Conservation (phyloP, 1,140 invertebrate species). For the Stenopsyche tienmushanensis region DNA sequence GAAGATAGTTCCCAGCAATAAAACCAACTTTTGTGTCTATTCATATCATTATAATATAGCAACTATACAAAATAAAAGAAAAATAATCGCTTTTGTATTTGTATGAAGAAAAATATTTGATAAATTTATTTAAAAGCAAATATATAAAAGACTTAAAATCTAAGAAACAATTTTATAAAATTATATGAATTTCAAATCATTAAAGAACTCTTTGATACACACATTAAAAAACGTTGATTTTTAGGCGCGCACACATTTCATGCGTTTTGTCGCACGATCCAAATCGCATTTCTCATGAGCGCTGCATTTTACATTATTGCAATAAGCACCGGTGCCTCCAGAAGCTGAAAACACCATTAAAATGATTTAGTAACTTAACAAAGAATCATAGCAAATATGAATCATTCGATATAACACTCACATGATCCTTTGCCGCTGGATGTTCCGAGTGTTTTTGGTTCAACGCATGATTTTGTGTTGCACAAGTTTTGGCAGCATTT, state of each 20-base stretch:
- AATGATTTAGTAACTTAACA: neutral
- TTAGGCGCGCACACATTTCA: slow-evolving; percentile 64
- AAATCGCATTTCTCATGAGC: slow-evolving; percentile 66
- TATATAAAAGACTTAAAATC: too few species aligned
- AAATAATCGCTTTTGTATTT: too few species aligned
- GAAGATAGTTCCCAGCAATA: too few species aligned
- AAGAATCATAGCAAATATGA: neutral
- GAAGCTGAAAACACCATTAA: slow-evolving; percentile 44
- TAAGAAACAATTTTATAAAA: too few species aligned
- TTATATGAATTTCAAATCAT: too few species aligned
- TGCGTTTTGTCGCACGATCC: slow-evolving; percentile 63
- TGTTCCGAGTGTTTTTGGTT: slow-evolving; percentile 51
- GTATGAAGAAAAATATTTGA: too few species aligned
- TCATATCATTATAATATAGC: too few species aligned
- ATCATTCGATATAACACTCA: neutral
- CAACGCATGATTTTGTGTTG: slow-evolving; percentile 64
- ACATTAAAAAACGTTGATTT: too few species aligned
- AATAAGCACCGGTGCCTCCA: slow-evolving; percentile 59
- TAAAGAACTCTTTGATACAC: too few species aligned
- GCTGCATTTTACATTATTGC: slow-evolving; percentile 67
- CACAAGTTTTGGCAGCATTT: slow-evolving; percentile 71
- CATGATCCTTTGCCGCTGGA: slow-evolving; percentile 41
- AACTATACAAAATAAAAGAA: too few species aligned
- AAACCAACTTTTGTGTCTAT: too few species aligned
- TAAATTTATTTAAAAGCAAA: too few species aligned